Conservation (phyloP, 2,113 vertebrate genomes). For the Leucopsar rothschildi region DNA sequence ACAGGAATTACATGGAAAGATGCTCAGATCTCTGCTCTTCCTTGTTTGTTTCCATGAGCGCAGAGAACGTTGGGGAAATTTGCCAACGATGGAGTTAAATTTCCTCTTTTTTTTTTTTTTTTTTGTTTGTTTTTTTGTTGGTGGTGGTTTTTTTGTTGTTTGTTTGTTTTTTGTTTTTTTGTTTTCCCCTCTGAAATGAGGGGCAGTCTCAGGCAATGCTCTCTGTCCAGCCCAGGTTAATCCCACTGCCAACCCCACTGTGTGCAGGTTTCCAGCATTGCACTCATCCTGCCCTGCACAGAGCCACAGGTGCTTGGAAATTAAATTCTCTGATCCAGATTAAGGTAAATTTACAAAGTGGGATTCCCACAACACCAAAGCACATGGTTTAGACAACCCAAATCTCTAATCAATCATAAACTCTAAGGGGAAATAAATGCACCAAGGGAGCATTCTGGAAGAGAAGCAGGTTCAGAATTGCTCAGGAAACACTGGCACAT, state of each 20-base stretch:
- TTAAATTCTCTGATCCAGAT: neutral
- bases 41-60: constrained; percentile 2
- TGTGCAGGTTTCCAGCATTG: neutral
- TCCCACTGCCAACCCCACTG: neutral
- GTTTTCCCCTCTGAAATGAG: neutral
- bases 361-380: neutral
- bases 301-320: neutral
- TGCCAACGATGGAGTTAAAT: neutral
- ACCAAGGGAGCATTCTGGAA: neutral
- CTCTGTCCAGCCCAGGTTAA: neutral
- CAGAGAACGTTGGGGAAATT: neutral
- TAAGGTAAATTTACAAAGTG: neutral
- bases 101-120: neutral
- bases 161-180: neutral
- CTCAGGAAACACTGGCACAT: neutral
- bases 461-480: neutral
- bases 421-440: neutral
- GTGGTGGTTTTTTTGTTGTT: neutral
- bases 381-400: neutral
- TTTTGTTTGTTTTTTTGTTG: neutral
- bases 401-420: neutral
- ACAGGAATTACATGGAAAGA: constrained; percentile 25
- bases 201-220: neutral
- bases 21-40: neutral
- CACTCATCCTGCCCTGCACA: neutral